Evolutionary conservation across 1,140 invertebrate species (phyloP).

Genomic region (Solenopsis fugax): DNA sequence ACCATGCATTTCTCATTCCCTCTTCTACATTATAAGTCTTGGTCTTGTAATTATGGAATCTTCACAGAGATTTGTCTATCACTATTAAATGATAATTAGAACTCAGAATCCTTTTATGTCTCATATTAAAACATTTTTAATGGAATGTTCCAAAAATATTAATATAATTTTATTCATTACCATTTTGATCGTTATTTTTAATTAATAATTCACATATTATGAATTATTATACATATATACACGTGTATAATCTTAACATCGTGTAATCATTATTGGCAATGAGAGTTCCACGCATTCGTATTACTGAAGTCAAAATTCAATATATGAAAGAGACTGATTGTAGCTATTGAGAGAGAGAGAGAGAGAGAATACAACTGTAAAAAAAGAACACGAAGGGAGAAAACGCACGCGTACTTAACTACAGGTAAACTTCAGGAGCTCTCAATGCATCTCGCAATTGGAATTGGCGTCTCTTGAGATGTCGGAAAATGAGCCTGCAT

Average conservation of each 20-base stretch:
- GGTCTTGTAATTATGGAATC: not conserved
- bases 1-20: not conserved
- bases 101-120: not conserved
- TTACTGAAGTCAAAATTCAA: conserved; percentile 11
- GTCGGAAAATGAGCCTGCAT: conserved; percentile 77
- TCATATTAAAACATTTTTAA: not conserved
- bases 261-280: not conserved
- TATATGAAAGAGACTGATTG: not conserved
- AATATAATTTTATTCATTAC: not conserved
- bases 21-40: conserved; percentile 34
- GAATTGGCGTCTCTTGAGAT: conserved; percentile 77
- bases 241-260: not conserved
- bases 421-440: conserved; percentile 59
- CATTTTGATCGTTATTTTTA: conserved; percentile 10
- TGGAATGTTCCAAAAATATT: not conserved
- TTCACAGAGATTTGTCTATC: not conserved
- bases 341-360: not conserved
- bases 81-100: conserved; percentile 45
- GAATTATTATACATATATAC: not conserved
- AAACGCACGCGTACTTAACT: conserved; percentile 56
- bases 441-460: conserved; percentile 75
- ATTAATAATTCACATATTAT: conserved; percentile 7
- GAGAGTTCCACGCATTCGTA: not conserved
- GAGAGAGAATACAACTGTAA: not conserved
- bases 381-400: not conserved